Evolutionary conservation across 2,113 vertebrate species (phyloP).

Genomic region (Alethe castanea): DNA sequence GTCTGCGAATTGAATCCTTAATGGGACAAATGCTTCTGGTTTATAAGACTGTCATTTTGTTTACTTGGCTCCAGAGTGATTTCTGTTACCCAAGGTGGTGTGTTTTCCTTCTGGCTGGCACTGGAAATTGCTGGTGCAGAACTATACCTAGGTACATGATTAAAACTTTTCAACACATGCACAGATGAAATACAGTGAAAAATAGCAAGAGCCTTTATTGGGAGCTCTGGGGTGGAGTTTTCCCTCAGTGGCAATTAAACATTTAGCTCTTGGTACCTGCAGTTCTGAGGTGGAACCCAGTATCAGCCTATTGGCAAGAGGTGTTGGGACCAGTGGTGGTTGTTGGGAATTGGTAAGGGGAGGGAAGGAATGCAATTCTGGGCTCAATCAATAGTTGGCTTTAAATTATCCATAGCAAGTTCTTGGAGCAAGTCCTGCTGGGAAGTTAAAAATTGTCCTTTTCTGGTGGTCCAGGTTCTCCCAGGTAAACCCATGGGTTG

Average conservation of each 20-base stretch:
- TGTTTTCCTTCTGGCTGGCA: background rate
- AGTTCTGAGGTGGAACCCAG: background rate
- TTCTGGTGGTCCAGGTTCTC: background rate
- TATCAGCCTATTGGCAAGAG: background rate
- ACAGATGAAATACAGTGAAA: background rate
- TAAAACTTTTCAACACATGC: background rate
- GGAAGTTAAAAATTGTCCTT: background rate
- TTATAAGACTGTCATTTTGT: background rate
- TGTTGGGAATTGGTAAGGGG: background rate
- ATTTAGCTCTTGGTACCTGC: background rate
- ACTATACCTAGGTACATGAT: background rate
- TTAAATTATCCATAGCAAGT: background rate
- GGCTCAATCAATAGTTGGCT: background rate
- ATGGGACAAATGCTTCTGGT: background rate
- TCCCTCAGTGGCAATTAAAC: background rate
- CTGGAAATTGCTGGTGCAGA: background rate
- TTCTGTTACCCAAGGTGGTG: background rate
- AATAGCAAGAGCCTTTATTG: background rate
- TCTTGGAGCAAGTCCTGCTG: background rate
- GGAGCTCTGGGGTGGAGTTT: background rate
- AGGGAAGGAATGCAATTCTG: background rate
- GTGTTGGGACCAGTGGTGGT: background rate
- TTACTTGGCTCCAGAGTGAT: background rate
- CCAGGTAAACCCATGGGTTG: rapidly evolving
- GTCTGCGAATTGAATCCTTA: background rate